Evolutionary conservation across 2,113 vertebrate genomes (phyloP).

Genomic region (Colossoma macropomum): DNA sequence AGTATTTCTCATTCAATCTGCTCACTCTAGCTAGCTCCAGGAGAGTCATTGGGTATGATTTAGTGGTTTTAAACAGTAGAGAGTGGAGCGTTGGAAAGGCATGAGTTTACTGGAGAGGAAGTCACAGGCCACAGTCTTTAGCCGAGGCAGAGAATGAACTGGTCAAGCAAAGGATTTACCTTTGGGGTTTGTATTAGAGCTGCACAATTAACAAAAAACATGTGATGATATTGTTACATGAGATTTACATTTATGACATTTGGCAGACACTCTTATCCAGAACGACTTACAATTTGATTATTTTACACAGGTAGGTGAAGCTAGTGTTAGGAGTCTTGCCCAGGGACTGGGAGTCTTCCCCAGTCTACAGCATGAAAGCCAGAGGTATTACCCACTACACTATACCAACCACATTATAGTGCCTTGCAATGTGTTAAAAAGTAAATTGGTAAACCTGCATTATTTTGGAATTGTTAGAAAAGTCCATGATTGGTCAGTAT

Average conservation of each 20-base stretch:
- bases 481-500: too few relatives aligned
- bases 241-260: too few relatives aligned
- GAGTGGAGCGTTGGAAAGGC: constrained; percentile 19
- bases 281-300: too few relatives aligned
- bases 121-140: not conserved
- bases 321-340: too few relatives aligned
- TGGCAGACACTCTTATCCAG: too few relatives aligned
- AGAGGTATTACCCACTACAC: too few relatives aligned
- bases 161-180: not conserved
- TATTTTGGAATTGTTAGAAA: too few relatives aligned
- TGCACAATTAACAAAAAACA: not conserved
- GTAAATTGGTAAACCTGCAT: not conserved
- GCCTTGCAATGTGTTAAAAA: not conserved
- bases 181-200: not conserved
- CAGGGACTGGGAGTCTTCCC: too few relatives aligned
- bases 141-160: not conserved
- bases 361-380: too few relatives aligned
- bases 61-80: constrained; percentile 60
- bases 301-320: too few relatives aligned
- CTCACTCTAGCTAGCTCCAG: constrained; percentile 56
- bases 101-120: not conserved
- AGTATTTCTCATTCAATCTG: constrained; percentile 27
- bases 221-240: not conserved
- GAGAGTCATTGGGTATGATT: constrained; percentile 57
- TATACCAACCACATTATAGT: too few relatives aligned